A percentile compares a stretch with the other conserved stretches of the same genome.
Evolutionary conservation across 2,888 invertebrate genomes (phyloP).

Genomic region (Nowickia ferox): DNA sequence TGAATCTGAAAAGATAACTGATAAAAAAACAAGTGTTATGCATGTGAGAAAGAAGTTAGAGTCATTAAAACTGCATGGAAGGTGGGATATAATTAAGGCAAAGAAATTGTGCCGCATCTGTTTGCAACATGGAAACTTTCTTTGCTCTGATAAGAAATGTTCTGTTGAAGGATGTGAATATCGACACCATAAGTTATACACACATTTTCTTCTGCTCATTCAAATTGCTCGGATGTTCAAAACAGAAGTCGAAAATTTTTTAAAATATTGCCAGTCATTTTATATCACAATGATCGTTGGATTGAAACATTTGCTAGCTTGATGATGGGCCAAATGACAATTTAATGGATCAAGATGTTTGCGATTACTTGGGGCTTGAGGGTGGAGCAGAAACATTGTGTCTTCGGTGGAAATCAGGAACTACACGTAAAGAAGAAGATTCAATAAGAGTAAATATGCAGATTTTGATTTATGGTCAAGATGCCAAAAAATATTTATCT

Average conservation of each 20-base stretch:
- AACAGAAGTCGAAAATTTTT: neutral
- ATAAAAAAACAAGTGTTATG: neutral
- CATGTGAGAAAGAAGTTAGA: constrained; percentile 4
- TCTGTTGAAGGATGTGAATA: neutral
- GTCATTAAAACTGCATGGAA: neutral
- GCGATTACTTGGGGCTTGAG: constrained; percentile 10
- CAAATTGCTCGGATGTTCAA: neutral
- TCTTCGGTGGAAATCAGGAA: neutral
- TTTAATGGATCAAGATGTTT: constrained; percentile 23
- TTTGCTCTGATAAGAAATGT: neutral
- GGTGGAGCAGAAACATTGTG: constrained; percentile 5
- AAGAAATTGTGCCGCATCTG: constrained; percentile 11
- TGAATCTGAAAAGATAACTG: neutral
- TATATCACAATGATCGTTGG: neutral
- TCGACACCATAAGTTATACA: constrained; percentile 8
- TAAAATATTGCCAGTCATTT: no score
- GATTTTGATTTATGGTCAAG: neutral
- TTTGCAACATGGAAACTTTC: neutral
- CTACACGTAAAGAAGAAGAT: no score
- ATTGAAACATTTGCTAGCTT: constrained; percentile 16
- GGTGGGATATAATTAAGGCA: constrained; percentile 1
- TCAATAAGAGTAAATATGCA: neutral
- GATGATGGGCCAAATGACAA: constrained; percentile 10
- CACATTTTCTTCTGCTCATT: constrained; percentile 1
- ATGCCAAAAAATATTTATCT: neutral